A percentile compares a stretch with the other conserved stretches of the same genome.
Conservation (phyloP, 1,140 invertebrate species). For the Procambarus virginalis region DNA sequence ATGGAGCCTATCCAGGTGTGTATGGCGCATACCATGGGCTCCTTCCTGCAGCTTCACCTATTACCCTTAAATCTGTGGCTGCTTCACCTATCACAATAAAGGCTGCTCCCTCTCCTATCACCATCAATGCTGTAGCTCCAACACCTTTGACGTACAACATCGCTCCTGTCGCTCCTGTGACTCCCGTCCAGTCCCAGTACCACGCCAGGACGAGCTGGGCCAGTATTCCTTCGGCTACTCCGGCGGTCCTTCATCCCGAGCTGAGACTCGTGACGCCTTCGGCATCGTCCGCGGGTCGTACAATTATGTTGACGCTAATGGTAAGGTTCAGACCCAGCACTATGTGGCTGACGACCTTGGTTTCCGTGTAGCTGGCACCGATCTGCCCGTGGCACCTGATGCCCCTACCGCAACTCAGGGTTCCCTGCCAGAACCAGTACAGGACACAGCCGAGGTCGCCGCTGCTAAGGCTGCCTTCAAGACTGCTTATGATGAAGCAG, state of each 20-base stretch:
- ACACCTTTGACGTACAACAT: background rate
- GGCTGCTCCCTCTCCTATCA: no score
- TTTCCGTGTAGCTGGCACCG: slow-evolving; percentile 81
- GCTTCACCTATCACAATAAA: background rate
- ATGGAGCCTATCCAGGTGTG: slow-evolving; percentile 8
- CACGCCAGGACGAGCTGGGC: slow-evolving; percentile 58
- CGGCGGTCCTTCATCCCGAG: slow-evolving; percentile 38
- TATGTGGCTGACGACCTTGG: slow-evolving; percentile 72
- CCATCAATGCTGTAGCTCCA: no score
- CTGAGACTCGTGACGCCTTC: slow-evolving; percentile 49
- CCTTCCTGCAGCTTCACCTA: background rate
- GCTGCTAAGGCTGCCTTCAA: slow-evolving; percentile 45
- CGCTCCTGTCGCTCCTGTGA: slow-evolving; percentile 20
- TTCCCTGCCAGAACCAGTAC: slow-evolving; percentile 21
- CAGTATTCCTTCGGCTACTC: slow-evolving; percentile 58
- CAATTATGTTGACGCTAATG: slow-evolving; percentile 54
- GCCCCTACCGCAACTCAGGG: background rate
- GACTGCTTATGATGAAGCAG: slow-evolving; percentile 34
- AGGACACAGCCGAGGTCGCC: slow-evolving; percentile 51
- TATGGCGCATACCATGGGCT: slow-evolving; percentile 9
- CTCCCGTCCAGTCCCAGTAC: slow-evolving; percentile 44
- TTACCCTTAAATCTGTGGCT: slow-evolving; percentile 8
- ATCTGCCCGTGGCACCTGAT: slow-evolving; percentile 75
- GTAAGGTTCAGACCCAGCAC: slow-evolving; percentile 53
- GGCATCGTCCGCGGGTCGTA: slow-evolving; percentile 40